A percentile compares a stretch with the other conserved stretches of the same genome.
Evolutionary conservation across 1,140 invertebrate genomes (phyloP).

Genomic region (Aphidius gifuensis): DNA sequence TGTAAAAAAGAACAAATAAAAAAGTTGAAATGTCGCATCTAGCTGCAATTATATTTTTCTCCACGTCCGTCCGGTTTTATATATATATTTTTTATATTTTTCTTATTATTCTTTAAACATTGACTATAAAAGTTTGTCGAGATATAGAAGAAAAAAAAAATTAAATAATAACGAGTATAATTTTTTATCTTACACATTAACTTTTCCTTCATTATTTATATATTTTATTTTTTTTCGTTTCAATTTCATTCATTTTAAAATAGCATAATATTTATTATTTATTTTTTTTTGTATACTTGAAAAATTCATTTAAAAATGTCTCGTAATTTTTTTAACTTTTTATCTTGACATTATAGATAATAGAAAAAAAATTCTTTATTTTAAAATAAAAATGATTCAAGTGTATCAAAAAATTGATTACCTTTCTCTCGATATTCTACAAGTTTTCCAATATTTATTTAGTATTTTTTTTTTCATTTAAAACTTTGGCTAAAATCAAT

Average conservation of each 20-base stretch:
- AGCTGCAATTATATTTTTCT: slow-evolving; percentile 8
- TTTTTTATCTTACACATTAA: not conserved
- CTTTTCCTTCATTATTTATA: not conserved
- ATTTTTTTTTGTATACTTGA: no score
- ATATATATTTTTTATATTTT: not conserved
- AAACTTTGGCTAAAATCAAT: no score
- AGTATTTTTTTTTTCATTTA: no score
- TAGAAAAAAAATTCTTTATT: no score
- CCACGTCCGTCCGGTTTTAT: not conserved
- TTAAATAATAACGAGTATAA: not conserved
- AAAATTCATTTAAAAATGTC: not conserved
- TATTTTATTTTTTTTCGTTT: not conserved
- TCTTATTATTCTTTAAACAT: no score
- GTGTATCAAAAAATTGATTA: no score
- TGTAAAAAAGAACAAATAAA: slow-evolving; percentile 2
- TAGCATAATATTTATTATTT: no score
- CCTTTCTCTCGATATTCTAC: no score
- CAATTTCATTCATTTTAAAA: not conserved
- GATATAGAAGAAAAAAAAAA: slow-evolving; percentile 4
- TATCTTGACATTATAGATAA: not conserved
- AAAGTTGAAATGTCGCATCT: slow-evolving; percentile 4
- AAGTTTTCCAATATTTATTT: no score
- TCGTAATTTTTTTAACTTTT: not conserved
- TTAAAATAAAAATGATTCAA: no score
- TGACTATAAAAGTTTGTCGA: slow-evolving; percentile 5